These are phyloP conservation scores for cat (Felis catus) DNA, from an alignment of 2,113 vertebrate genomes.

Conservation along the genomic window DNA sequence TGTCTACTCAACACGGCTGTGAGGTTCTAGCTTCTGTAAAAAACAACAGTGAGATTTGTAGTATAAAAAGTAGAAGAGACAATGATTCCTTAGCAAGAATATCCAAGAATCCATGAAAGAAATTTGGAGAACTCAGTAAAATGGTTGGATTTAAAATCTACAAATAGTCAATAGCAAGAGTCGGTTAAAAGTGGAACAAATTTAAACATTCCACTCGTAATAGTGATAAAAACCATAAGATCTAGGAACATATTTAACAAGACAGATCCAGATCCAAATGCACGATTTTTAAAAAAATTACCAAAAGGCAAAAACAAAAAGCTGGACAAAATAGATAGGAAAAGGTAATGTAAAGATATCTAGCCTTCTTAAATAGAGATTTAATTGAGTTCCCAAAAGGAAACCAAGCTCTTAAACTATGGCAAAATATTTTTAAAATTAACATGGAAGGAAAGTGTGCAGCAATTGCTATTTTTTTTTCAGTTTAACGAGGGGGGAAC, in stretches of 20 bases:
- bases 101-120: neutral
- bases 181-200: neutral
- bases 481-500: neutral
- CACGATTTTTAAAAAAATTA: neutral
- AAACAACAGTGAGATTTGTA: neutral
- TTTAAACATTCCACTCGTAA: neutral
- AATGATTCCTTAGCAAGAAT: neutral
- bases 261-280: neutral
- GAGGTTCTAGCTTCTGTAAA: neutral
- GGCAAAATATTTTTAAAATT: neutral
- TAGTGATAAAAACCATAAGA: neutral
- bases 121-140: neutral
- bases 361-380: neutral
- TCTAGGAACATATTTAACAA: neutral
- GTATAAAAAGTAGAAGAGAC: neutral
- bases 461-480: neutral
- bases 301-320: neutral
- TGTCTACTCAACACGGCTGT: neutral
- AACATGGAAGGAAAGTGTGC: neutral
- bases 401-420: neutral
- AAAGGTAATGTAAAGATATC: neutral
- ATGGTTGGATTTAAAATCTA: neutral
- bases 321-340: neutral
- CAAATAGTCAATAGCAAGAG: neutral
- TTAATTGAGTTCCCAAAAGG: neutral